Conservation (phyloP, 2,888 invertebrate species). For the Plutella xylostella region DNA sequence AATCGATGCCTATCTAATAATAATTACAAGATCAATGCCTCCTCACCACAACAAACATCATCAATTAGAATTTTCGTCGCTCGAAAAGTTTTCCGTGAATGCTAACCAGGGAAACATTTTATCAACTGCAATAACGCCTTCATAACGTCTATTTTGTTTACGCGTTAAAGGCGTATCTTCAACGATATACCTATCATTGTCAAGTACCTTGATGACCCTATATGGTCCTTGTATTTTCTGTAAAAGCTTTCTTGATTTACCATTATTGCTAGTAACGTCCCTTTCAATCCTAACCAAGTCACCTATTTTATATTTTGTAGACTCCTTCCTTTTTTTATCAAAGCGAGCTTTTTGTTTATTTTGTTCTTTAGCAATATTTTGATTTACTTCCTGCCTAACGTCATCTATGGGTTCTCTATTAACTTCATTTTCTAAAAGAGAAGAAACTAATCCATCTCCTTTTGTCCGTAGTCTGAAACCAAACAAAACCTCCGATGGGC, state of each 20-base stretch:
- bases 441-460: background rate
- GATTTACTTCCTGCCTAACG: background rate
- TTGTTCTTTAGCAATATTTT: conserved; percentile 1
- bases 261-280: conserved; percentile 2
- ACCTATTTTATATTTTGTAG: background rate
- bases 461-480: conserved; percentile 13
- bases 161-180: conserved; percentile 2
- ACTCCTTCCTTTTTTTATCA: background rate
- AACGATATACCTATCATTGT: conserved; percentile 10
- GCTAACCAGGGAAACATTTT: conserved; percentile 7
- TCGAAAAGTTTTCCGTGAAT: background rate
- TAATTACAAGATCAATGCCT: no score
- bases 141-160: conserved; percentile 3
- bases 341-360: background rate
- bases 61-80: no score
- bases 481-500: conserved; percentile 26
- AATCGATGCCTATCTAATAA: no score
- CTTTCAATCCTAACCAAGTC: background rate
- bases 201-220: conserved; percentile 1
- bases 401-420: background rate
- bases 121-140: conserved; percentile 5
- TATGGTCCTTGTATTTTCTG: conserved; percentile 11
- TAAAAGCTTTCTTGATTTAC: conserved; percentile 10
- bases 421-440: background rate
- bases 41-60: no score